Evolutionary conservation across 1,140 invertebrate genomes (phyloP).

Genomic region (Ceratosolen fusciceps): DNA sequence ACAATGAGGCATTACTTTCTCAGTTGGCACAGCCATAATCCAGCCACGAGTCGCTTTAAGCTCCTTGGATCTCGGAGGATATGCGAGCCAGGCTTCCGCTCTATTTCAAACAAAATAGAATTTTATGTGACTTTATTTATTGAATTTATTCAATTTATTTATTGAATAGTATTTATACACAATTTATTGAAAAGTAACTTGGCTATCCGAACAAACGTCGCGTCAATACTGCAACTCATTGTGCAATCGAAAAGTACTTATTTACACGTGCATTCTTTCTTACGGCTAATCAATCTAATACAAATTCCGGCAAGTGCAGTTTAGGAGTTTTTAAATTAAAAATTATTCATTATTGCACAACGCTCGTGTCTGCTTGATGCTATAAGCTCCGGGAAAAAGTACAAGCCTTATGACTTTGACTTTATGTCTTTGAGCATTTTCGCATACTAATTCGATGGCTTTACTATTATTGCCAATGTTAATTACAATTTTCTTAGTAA

Average conservation of each 20-base stretch:
- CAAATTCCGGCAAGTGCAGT: not conserved
- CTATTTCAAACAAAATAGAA: no score
- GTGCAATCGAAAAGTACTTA: not conserved
- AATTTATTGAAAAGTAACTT: no score
- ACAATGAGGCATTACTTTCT: slow-evolving; percentile 53
- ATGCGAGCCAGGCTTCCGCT: slow-evolving; percentile 10
- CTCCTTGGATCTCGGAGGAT: slow-evolving; percentile 54
- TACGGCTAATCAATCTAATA: no score
- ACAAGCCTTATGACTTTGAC: not conserved
- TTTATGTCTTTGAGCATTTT: not conserved
- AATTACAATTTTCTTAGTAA: not conserved
- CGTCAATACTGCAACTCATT: no score
- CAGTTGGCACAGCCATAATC: slow-evolving; percentile 54
- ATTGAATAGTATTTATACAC: no score
- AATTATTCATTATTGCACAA: not conserved
- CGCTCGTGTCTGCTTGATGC: no score
- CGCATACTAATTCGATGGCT: no score
- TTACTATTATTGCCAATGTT: not conserved
- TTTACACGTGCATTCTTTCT: not conserved
- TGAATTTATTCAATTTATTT: no score
- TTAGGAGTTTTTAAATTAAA: not conserved
- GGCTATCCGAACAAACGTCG: no score
- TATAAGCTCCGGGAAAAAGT: not conserved
- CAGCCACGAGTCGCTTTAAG: slow-evolving; percentile 45
- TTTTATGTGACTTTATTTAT: no score